Conservation (phyloP, 2,888 invertebrate genomes). For the Acanthosepion lycidas region DNA sequence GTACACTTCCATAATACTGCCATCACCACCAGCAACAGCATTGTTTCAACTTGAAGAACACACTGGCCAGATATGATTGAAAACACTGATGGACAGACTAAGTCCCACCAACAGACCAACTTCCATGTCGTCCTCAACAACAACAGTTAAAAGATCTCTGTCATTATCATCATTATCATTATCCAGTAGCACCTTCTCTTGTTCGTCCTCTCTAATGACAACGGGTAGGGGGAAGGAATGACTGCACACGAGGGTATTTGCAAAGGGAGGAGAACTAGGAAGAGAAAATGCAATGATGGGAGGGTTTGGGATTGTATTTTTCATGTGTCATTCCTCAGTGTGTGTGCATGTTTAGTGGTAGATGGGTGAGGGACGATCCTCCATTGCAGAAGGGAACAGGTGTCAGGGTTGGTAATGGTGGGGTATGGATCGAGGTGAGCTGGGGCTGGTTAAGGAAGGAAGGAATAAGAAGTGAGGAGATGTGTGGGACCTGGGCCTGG, state of each 20-base stretch:
- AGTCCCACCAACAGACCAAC: neutral
- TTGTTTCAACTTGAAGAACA: neutral
- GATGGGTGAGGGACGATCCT: neutral
- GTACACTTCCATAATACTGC: neutral
- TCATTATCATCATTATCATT: neutral
- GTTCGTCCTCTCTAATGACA: neutral
- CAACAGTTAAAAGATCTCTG: neutral
- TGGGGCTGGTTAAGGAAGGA: neutral
- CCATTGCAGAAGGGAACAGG: constrained; percentile 33
- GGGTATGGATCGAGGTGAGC: neutral
- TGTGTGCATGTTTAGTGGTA: neutral
- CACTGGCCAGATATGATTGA: neutral
- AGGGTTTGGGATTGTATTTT: neutral
- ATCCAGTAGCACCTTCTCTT: neutral
- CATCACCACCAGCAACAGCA: neutral
- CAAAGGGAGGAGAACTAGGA: neutral
- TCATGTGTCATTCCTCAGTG: neutral
- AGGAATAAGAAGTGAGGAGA: neutral
- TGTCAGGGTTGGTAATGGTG: constrained; percentile 11
- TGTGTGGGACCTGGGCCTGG: neutral
- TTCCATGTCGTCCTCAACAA: neutral
- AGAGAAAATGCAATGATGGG: neutral
- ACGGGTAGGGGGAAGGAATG: neutral
- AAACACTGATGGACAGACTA: neutral
- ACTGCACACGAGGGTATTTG: too few relatives aligned